Evolutionary conservation across 1,140 invertebrate species (phyloP).

Genomic region (Drosophila simulans): DNA sequence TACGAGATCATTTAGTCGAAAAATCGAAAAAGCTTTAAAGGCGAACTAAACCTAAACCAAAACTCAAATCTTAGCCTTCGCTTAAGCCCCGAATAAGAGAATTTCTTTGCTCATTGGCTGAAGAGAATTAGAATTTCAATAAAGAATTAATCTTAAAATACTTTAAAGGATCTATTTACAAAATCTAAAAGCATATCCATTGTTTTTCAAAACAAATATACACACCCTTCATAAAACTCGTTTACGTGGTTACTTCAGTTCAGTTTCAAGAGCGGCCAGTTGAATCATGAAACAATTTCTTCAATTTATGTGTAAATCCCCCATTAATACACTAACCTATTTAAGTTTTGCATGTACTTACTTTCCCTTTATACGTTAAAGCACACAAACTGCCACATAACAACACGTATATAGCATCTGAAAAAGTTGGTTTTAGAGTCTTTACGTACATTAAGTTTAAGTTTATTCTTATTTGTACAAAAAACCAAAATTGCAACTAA

Average conservation of each 20-base stretch:
- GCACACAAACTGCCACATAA: conserved; percentile 77
- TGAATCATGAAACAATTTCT: conserved; percentile 35
- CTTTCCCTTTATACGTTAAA: conserved; percentile 39
- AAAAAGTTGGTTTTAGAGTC: conserved; percentile 36
- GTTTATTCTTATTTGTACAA: conserved; percentile 64
- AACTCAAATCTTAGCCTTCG: conserved; percentile 59
- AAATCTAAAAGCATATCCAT: conserved; percentile 71
- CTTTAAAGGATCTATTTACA: conserved; percentile 60
- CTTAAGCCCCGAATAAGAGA: conserved; percentile 47
- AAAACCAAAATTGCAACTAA: conserved; percentile 77
- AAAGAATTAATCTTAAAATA: conserved; percentile 59
- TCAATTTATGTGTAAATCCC: conserved; percentile 5
- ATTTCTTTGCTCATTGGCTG: conserved; percentile 55
- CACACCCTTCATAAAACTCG: conserved; percentile 17
- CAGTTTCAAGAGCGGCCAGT: conserved; percentile 37
- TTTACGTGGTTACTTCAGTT: conserved; percentile 54
- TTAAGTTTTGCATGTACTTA: conserved; percentile 59
- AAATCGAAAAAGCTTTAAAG: conserved; percentile 72
- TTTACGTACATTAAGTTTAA: conserved; percentile 49
- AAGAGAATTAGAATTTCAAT: conserved; percentile 46
- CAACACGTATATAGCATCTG: conserved; percentile 26
- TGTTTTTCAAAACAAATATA: conserved; percentile 73
- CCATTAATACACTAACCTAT: conserved; percentile 2
- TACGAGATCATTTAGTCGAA: conserved; percentile 43
- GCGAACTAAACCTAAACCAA: conserved; percentile 55